Conservation (phyloP, 1,140 invertebrate genomes). For the Pseudomyrmex flavicornis region DNA sequence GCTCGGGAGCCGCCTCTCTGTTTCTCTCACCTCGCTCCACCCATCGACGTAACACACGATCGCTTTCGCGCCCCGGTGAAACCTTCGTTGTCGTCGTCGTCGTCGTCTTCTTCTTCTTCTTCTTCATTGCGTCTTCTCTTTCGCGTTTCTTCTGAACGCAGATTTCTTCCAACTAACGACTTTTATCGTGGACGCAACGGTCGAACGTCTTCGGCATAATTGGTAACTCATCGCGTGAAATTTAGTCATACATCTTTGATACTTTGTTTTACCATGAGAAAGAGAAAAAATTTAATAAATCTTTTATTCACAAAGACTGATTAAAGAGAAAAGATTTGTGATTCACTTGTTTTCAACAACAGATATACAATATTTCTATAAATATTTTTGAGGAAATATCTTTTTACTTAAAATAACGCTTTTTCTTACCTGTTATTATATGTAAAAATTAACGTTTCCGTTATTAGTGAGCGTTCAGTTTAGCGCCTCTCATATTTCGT, state of each 20-base stretch:
- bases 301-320: neutral
- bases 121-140: constrained; percentile 13
- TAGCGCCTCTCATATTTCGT: constrained; percentile 23
- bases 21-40: constrained; percentile 85
- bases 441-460: neutral
- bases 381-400: neutral
- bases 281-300: neutral
- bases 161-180: constrained; percentile 30
- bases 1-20: constrained; percentile 85
- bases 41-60: constrained; percentile 84
- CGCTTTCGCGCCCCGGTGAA: constrained; percentile 76
- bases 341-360: neutral
- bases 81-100: constrained; percentile 58
- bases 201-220: constrained; percentile 32
- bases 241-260: neutral
- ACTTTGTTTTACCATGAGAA: neutral
- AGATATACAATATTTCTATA: too few relatives aligned
- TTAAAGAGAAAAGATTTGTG: neutral
- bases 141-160: constrained; percentile 35
- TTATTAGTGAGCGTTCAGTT: constrained; percentile 7
- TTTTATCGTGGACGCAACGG: constrained; percentile 28
- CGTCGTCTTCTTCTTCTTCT: constrained; percentile 21
- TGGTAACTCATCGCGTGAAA: constrained; percentile 6
- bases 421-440: neutral
- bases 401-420: neutral